Percentiles rank a stretch among this genome's conserved stretches.
These are phyloP conservation scores for Tethea ocularis DNA, from an alignment of 2,888 invertebrate genomes.

Conservation along the genomic window DNA sequence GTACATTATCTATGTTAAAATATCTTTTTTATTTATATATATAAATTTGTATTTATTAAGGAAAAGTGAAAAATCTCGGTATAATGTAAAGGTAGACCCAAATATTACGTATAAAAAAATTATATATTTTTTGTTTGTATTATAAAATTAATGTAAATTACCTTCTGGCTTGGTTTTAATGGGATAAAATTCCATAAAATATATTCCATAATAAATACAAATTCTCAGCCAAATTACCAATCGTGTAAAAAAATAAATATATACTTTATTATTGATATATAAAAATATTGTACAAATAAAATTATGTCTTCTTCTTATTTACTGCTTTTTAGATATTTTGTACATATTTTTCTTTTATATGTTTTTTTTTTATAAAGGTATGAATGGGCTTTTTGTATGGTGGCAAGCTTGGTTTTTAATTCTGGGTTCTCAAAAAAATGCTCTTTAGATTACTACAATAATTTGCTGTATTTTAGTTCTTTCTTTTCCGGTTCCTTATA, in stretches of 20 bases:
- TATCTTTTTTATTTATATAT: neutral
- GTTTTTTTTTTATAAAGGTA: conserved; percentile 4
- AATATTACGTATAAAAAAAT: neutral
- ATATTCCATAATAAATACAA: conserved; percentile 5
- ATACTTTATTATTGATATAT: neutral
- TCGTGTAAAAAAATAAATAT: neutral
- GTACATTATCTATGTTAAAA: neutral
- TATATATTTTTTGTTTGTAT: neutral
- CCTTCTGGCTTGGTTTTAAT: neutral
- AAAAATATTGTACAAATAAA: neutral
- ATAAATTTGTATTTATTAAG: conserved; percentile 6
- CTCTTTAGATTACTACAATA: no score
- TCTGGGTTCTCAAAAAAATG: neutral
- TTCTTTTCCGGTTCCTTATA: no score
- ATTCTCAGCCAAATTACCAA: neutral
- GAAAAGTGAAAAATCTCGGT: neutral
- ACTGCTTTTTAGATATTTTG: neutral
- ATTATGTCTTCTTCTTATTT: neutral
- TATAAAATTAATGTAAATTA: neutral
- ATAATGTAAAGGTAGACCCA: neutral
- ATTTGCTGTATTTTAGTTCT: no score
- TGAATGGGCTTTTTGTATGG: neutral
- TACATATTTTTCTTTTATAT: neutral
- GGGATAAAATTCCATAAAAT: neutral
- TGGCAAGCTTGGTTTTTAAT: neutral